Conservation (phyloP, 2,888 invertebrate genomes). For the Bombyx huttoni region DNA sequence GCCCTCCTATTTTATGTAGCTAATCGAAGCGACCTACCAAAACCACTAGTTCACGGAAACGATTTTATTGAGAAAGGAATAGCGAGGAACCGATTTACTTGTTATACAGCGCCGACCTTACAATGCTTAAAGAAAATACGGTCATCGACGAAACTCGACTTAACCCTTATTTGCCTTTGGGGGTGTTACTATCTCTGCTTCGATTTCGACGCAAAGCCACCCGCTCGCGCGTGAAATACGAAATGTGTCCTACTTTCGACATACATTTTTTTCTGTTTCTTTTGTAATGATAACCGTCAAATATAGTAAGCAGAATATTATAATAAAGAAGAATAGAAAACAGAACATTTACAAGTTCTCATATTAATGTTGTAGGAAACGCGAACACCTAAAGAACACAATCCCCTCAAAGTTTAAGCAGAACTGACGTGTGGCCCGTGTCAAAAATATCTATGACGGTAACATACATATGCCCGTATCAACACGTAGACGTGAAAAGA, state of each 20-base stretch:
- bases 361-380: neutral
- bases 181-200: conserved; percentile 60
- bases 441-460: conserved; percentile 26
- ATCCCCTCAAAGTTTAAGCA: conserved; percentile 19
- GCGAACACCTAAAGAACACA: conserved; percentile 25
- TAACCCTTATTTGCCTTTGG: conserved; percentile 65
- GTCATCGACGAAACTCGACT: conserved; percentile 52
- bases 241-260: conserved; percentile 66
- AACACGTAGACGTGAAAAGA: conserved; percentile 31
- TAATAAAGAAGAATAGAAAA: conserved; percentile 27
- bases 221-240: conserved; percentile 66
- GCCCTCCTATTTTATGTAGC: neutral
- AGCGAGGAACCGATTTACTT: conserved; percentile 46
- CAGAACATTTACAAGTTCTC: no score
- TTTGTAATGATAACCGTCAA: conserved; percentile 54
- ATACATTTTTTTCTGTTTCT: conserved; percentile 62
- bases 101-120: conserved; percentile 49
- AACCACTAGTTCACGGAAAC: neutral
- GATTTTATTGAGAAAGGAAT: conserved; percentile 35
- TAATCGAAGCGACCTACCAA: neutral
- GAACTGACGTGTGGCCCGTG: conserved; percentile 29
- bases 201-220: conserved; percentile 61
- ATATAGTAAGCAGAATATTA: conserved; percentile 58
- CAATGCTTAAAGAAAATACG: conserved; percentile 61
- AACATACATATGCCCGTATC: conserved; percentile 34